Evolutionary conservation across 2,888 invertebrate species (phyloP).

Genomic region (Nephrotoma appendiculata): DNA sequence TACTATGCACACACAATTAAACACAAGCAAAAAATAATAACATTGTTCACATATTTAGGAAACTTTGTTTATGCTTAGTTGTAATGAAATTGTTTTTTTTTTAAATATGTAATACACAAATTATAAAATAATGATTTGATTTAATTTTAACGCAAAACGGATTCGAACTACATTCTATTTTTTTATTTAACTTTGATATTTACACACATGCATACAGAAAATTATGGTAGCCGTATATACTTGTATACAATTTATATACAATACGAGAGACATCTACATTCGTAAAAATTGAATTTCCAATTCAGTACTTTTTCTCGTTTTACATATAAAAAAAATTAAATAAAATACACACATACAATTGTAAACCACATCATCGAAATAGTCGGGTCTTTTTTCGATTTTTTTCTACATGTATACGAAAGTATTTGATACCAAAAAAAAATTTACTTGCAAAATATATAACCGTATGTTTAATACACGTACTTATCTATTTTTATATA

Average conservation of each 20-base stretch:
- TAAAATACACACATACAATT: neutral
- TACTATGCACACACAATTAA: neutral
- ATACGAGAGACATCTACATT: neutral
- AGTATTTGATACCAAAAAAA: neutral
- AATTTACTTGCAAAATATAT: neutral
- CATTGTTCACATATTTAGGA: neutral
- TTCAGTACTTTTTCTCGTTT: neutral
- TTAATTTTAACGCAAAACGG: neutral
- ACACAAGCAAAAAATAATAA: neutral
- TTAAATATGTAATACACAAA: neutral
- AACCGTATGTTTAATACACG: conserved; percentile 6
- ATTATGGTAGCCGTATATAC: neutral
- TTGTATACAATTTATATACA: neutral
- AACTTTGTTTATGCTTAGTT: neutral
- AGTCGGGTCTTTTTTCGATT: neutral
- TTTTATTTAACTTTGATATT: neutral
- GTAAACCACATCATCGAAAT: neutral
- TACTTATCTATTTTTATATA: conserved; percentile 6
- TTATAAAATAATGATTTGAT: neutral
- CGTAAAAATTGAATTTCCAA: neutral
- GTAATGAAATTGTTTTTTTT: neutral
- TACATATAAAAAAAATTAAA: neutral
- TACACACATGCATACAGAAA: neutral
- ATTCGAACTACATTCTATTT: neutral
- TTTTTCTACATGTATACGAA: neutral